Evolutionary conservation across 2,888 invertebrate species (phyloP), one percentile per base, ranked within the genome.

Genomic region (Brenthis daphne): DNA sequence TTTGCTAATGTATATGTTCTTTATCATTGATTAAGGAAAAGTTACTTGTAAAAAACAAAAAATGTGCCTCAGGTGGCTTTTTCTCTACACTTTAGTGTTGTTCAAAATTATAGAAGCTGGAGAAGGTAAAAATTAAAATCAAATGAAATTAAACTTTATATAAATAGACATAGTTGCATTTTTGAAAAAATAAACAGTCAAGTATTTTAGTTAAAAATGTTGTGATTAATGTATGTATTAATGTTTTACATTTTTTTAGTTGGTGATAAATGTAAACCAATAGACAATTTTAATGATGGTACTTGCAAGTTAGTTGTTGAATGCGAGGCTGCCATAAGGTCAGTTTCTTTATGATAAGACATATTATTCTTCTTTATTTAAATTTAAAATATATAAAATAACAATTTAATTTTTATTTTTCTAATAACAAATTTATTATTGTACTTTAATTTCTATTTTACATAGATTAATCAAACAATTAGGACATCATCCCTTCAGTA

Each of bases 291-390:
- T 6, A 57, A 75, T 16, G 80, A 83, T 51, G 90, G 90, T 53
- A 76, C 73, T 16, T 91, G 91, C 74, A 78, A 78, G 24, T 51
- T 81, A 50, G 77, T 86, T 47, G 79, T 79, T 6, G 76, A 82
- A 51, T 91, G 91, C 81, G 79, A 80, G 60, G 77, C 80, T 57
- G 90, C 91, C 13, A 1, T 89, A 64, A 82, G 80, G 91, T 90
- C 73, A 85, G 87, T 83, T 20, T 54, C 12, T 43, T 43, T 43
- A 37, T 43, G 11, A 43, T 43, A 43, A 11, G 6, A 8, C 8
- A 37, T 8, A 8, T 2, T 37, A 37, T 37, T 37, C 8, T 37
- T 8, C 37, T 37, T 6, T 20, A 20, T 20, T 20, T 20, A 20
- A 20, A 20, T 20, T 20, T 20, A 20, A 20, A 20, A 20, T 20